Conservation (phyloP, 2,888 invertebrate genomes). For the Chironomus tentans region DNA sequence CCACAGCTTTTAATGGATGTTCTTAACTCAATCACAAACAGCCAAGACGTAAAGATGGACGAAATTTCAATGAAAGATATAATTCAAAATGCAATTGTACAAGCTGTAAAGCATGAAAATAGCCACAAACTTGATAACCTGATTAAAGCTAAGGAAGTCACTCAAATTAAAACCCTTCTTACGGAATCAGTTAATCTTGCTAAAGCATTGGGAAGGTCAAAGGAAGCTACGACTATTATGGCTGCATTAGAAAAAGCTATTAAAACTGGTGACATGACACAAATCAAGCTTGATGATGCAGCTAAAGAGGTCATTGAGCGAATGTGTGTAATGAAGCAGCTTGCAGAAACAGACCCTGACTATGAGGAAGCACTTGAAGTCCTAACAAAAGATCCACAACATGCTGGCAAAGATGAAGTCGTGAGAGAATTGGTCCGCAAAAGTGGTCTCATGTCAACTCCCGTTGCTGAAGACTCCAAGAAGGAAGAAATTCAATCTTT, state of each 20-base stretch:
- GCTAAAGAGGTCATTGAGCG: constrained; percentile 6
- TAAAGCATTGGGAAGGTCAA: constrained; percentile 53
- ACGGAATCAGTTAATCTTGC: constrained; percentile 60
- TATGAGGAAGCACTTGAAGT: constrained; percentile 53
- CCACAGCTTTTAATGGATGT: constrained; percentile 39
- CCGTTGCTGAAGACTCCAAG: constrained; percentile 46
- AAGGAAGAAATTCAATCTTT: constrained; percentile 50
- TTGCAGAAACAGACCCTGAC: constrained; percentile 57
- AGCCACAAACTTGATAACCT: constrained; percentile 36
- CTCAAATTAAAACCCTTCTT: constrained; percentile 42
- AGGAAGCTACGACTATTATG: constrained; percentile 1
- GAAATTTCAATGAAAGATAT: constrained; percentile 50
- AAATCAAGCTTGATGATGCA: constrained; percentile 4
- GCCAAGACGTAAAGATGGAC: constrained; percentile 42
- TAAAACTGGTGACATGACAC: constrained; percentile 49
- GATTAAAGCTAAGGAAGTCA: constrained; percentile 10
- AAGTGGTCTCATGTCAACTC: constrained; percentile 60
- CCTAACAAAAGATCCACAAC: constrained; percentile 55
- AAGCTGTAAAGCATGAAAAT: constrained; percentile 54
- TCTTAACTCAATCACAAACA: constrained; percentile 50
- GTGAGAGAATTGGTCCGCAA: constrained; percentile 61
- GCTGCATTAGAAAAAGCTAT: constrained; percentile 30
- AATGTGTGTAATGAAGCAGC: constrained; percentile 56
- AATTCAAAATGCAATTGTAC: constrained; percentile 57
- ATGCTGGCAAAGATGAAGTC: constrained; percentile 58